A percentile compares a stretch with the other conserved stretches of the same genome.
Conservation (phyloP, 1,140 invertebrate species). For the Euura saliciscinereae region DNA sequence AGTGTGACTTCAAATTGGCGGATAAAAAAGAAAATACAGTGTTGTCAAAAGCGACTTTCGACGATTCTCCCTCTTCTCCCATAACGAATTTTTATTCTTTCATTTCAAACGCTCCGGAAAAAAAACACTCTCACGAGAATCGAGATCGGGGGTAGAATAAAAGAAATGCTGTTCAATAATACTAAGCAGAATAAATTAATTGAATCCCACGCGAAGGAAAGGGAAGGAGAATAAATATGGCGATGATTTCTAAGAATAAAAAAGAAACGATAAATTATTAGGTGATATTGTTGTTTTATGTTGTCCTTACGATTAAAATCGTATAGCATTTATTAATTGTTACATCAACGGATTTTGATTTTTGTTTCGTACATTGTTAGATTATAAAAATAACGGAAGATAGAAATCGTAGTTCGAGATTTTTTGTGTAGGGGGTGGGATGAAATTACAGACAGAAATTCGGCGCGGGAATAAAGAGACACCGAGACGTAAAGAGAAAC, state of each 20-base stretch:
- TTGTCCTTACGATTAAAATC: conserved; percentile 44
- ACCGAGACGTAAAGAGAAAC: neutral
- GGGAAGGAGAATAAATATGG: too few species aligned
- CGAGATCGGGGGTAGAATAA: too few species aligned
- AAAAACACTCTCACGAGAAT: too few species aligned
- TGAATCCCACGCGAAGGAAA: too few species aligned
- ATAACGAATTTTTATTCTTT: too few species aligned
- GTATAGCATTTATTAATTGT: conserved; percentile 49
- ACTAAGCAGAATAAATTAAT: too few species aligned
- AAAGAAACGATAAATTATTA: conserved; percentile 39
- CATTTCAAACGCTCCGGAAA: too few species aligned
- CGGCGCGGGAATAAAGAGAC: neutral
- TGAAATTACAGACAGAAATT: neutral
- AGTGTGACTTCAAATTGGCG: too few species aligned
- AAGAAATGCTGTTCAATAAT: too few species aligned
- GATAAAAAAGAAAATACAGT: too few species aligned
- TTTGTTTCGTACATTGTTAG: conserved; percentile 12
- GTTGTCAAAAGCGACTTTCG: too few species aligned
- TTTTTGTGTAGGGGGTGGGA: neutral
- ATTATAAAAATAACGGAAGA: conserved; percentile 9
- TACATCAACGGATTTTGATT: conserved; percentile 19
- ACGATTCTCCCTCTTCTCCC: too few species aligned
- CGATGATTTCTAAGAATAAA: neutral
- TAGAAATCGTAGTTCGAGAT: neutral
- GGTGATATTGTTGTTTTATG: conserved; percentile 53